Conservation (phyloP, 2,797 vertebrate species). For the Lagocephalus sceleratus region DNA sequence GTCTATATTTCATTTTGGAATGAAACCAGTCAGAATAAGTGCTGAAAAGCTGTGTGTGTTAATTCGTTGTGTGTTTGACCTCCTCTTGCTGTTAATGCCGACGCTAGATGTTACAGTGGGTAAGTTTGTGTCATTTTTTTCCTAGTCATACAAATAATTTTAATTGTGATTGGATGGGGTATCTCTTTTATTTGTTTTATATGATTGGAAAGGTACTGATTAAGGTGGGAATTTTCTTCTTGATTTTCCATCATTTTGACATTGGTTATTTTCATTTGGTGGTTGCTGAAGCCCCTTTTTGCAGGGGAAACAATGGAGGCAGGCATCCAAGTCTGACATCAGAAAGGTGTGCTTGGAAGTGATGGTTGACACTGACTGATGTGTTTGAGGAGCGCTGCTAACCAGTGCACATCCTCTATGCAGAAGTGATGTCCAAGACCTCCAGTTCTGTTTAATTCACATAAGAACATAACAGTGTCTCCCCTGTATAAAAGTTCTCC, state of each 20-base stretch:
- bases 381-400: not conserved
- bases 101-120: conserved; percentile 67
- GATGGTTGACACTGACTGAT: not conserved
- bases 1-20: conserved; percentile 28
- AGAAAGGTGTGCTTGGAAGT: not conserved
- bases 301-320: no score
- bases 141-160: not conserved
- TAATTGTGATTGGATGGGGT: not conserved
- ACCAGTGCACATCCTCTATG: not conserved
- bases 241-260: no score
- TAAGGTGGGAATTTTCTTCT: no score
- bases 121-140: conserved; percentile 51
- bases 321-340: not conserved
- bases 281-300: no score
- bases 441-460: no score
- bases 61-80: conserved; percentile 14
- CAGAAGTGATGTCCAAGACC: no score
- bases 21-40: conserved; percentile 35
- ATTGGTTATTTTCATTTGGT: no score
- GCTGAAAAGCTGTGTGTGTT: conserved; percentile 44
- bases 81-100: conserved; percentile 38
- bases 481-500: not conserved
- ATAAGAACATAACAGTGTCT: not conserved
- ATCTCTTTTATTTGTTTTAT: no score
- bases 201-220: no score